These are phyloP conservation scores for Caenorhabditis angaria DNA, from an alignment of 2,888 invertebrate species.

Conservation along the genomic window DNA sequence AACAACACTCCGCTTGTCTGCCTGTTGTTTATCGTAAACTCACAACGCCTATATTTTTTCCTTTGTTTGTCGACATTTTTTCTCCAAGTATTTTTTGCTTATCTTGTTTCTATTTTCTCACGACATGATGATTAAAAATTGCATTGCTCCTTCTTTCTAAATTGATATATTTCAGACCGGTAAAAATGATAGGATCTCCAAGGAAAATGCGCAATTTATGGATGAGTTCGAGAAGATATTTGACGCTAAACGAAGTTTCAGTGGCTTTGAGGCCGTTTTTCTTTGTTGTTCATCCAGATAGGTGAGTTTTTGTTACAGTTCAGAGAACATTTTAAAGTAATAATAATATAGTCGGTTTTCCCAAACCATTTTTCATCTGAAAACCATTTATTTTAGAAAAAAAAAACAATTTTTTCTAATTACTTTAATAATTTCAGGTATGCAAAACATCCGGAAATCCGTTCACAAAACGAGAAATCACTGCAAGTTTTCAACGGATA, in stretches of 20 bases:
- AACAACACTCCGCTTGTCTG: slow-evolving; percentile 1
- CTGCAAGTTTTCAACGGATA: slow-evolving; percentile 72
- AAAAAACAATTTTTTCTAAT: too few species aligned
- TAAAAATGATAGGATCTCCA: not conserved
- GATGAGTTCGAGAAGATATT: slow-evolving; percentile 26
- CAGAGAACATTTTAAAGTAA: too few species aligned
- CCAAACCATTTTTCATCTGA: too few species aligned
- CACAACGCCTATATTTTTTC: not conserved
- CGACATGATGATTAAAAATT: not conserved
- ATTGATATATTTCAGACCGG: not conserved
- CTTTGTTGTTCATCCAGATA: slow-evolving; percentile 75
- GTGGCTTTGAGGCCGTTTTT: slow-evolving; percentile 74
- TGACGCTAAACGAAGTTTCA: slow-evolving; percentile 37
- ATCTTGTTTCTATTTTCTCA: not conserved
- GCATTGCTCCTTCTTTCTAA: too few species aligned
- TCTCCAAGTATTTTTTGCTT: not conserved
- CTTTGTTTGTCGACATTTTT: slow-evolving; percentile 6
- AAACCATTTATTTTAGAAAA: too few species aligned
- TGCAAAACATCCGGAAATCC: slow-evolving; percentile 73
- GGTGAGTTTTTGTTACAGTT: slow-evolving; percentile 43
- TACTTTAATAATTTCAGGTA: slow-evolving; percentile 63
- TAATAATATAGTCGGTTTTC: too few species aligned
- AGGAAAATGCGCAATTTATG: not conserved
- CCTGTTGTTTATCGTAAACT: not conserved
- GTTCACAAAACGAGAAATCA: slow-evolving; percentile 68